Conservation (phyloP, 1,140 invertebrate genomes). For the Panagrolaimus sp. region DNA sequence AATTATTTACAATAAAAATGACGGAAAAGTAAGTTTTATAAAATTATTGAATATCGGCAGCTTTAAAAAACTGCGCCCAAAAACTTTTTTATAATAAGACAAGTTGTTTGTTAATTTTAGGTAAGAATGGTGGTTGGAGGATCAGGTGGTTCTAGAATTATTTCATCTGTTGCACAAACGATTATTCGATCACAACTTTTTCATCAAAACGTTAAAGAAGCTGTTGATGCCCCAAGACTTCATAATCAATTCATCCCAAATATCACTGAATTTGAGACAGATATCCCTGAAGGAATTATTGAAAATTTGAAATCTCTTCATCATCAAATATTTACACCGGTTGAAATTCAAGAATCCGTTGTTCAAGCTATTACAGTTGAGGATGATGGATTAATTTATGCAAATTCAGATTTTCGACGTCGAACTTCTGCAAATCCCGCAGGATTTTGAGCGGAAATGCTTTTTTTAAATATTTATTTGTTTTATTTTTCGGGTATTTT, state of each 20-base stretch:
- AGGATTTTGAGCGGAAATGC: constrained; percentile 49
- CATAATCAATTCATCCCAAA: constrained; percentile 89
- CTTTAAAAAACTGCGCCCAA: no score
- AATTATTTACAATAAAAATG: constrained; percentile 70
- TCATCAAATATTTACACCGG: constrained; percentile 25
- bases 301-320: constrained; percentile 19
- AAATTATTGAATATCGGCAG: no score
- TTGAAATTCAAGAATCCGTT: constrained; percentile 47
- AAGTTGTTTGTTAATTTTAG: constrained; percentile 25
- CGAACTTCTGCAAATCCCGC: constrained; percentile 56
- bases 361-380: constrained; percentile 54
- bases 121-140: constrained; percentile 70
- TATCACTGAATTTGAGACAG: constrained; percentile 73
- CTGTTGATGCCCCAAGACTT: constrained; percentile 77
- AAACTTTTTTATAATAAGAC: constrained; percentile 57
- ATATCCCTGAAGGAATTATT: constrained; percentile 65
- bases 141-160: constrained; percentile 83
- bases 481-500: no score
- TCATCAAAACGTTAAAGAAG: constrained; percentile 74
- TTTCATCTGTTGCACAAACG: constrained; percentile 73
- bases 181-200: constrained; percentile 77
- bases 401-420: constrained; percentile 54
- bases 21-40: constrained; percentile 69
- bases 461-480: no score
- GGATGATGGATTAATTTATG: constrained; percentile 59